Evolutionary conservation across 1,140 invertebrate genomes (phyloP).

Genomic region (Zaprionus ghesquierei): DNA sequence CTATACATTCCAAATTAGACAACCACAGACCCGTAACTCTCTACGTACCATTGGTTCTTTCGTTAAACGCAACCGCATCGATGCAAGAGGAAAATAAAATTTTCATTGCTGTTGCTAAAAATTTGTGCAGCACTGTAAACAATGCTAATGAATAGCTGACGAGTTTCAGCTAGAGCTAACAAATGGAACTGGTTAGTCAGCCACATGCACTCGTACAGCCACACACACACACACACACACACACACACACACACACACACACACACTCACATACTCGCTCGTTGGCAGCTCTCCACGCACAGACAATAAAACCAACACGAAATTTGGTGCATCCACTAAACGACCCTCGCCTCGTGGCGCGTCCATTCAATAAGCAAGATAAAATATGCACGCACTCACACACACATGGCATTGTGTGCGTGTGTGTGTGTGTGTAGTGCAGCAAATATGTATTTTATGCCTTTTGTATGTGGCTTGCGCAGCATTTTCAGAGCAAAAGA

Average conservation of each 20-base stretch:
- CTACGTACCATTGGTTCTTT: neutral
- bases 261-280: constrained; percentile 22
- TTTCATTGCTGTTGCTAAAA: constrained; percentile 19
- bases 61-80: neutral
- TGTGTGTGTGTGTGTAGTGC: constrained; percentile 19
- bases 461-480: constrained; percentile 61
- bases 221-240: constrained; percentile 11
- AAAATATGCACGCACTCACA: constrained; percentile 51
- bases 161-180: constrained; percentile 50
- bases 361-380: constrained; percentile 62
- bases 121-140: constrained; percentile 25
- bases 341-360: constrained; percentile 41
- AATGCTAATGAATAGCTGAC: constrained; percentile 56
- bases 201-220: constrained; percentile 31
- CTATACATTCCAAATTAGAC: too few species aligned
- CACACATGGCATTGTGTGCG: neutral
- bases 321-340: constrained; percentile 44
- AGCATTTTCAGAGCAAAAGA: constrained; percentile 3
- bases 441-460: constrained; percentile 69
- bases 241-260: constrained; percentile 23
- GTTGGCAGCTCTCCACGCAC: constrained; percentile 10
- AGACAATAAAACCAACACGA: constrained; percentile 44
- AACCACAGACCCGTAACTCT: neutral
- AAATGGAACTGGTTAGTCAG: constrained; percentile 49
- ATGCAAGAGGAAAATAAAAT: neutral